Base-by-base conservation (phyloP, 2,797 vertebrate species). In the Benthosema pterotum region DNA sequence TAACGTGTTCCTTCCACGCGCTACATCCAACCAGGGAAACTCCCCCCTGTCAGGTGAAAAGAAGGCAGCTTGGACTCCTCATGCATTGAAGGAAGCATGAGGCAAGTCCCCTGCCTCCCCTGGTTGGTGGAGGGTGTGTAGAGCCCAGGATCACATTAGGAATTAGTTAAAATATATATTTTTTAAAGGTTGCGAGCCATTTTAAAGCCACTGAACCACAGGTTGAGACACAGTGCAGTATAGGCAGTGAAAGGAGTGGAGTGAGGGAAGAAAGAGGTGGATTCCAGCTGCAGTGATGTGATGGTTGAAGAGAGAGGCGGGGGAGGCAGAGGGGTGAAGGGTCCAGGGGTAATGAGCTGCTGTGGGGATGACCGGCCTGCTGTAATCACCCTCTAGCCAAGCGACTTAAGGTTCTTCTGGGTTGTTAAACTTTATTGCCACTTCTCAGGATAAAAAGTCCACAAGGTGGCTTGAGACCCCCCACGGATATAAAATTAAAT, bases 271-370 rank as follows among this genome's bases (percentile, higher is more conserved):
- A 32, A 13, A 4, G 42, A 55, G 43, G 45, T 7, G 75, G 72
- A 83, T 83, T 81, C n/a, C n/a, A 74, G 54, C 48, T 12, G 11
- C 50, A 53, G 60, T 57, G 52, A 57, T 11, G 22, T 58, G 67
- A 71, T 38, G 54, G 59, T 67, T 72, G 17, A 61, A 6, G 11
- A 43, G 11, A 43, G 42, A 50, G n/a, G 32, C 65, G 11, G 15
- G 55, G 18, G 12, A 32, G 8, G 64, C 42, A 59, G 69, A 62
- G 13, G 51, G 63, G 60, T 60, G 50, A 62, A 65, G 28, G 25
- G 25, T 52, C 63, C 54, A 28, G 60, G 49, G 15, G 57, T 80
- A 82, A 87, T 77, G 76, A 79, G 71, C 63, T 49, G 25, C 60
- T 63, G 57, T 60, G 11, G 63, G 63, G 17, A 56, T 52, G 58